A percentile compares a stretch with the other conserved stretches of the same genome.
phyloP scores from a whole-genome alignment of 1,140 invertebrate species.

The Phenacoccus solenopsis region DNA sequence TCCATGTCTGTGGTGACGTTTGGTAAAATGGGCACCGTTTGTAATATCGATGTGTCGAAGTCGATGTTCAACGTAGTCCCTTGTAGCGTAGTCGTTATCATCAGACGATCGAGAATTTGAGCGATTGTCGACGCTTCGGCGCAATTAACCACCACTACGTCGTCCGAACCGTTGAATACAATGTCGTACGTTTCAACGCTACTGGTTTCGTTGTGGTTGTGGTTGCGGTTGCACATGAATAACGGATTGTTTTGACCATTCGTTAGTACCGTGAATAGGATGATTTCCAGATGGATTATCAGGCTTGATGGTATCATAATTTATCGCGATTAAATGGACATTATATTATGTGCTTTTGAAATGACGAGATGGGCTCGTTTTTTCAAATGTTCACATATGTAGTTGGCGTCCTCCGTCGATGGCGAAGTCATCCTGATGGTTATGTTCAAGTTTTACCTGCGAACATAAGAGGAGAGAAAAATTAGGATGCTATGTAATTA shows the following conservation, averaged over 20 bases:
- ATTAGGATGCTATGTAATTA: too few species aligned
- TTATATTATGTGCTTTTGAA: not conserved
- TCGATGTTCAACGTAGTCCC: not conserved
- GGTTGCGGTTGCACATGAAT: not conserved
- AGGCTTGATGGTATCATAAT: not conserved
- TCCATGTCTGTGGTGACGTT: not conserved
- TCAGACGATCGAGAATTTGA: not conserved
- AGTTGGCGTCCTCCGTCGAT: not conserved
- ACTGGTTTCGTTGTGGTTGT: not conserved
- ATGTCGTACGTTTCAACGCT: too few species aligned
- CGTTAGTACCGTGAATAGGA: constrained; percentile 1
- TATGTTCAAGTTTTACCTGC: too few species aligned
- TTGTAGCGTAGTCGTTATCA: not conserved
- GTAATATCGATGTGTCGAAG: not conserved
- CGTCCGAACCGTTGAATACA: not conserved
- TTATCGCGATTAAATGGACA: not conserved
- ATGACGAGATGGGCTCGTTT: not conserved
- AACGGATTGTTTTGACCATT: not conserved
- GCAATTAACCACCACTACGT: not conserved
- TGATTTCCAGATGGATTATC: not conserved
- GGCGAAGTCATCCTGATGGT: too few species aligned
- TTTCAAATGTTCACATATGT: not conserved
- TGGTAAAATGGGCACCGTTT: not conserved
- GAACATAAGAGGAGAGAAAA: too few species aligned
- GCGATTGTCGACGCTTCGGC: not conserved